Evolutionary conservation across 2,888 invertebrate species (phyloP).

Genomic region (Eucera pruinosa): DNA sequence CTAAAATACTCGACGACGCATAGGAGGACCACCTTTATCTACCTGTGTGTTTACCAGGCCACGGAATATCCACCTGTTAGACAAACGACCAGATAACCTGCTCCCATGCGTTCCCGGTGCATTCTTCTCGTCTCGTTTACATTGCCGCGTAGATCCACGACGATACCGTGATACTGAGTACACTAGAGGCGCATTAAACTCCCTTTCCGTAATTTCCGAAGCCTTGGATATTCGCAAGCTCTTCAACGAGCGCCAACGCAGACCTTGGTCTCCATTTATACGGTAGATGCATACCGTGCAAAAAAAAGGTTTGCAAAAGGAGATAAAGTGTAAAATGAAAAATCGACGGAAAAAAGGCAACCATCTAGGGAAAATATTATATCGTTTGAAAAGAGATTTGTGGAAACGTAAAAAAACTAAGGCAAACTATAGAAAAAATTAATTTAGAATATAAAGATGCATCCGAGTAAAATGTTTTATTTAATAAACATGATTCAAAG

Average conservation of each 20-base stretch:
- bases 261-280: not conserved
- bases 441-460: too few relatives aligned
- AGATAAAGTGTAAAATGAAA: too few relatives aligned
- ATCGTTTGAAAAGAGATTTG: too few relatives aligned
- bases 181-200: slow-evolving; percentile 39
- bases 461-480: too few relatives aligned
- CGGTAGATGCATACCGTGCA: too few relatives aligned
- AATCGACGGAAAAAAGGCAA: too few relatives aligned
- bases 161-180: slow-evolving; percentile 25
- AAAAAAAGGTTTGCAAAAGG: too few relatives aligned
- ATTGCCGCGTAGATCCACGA: slow-evolving; percentile 33
- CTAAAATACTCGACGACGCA: slow-evolving; percentile 35
- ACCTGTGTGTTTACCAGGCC: slow-evolving; percentile 32
- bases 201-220: slow-evolving; percentile 22
- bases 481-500: too few relatives aligned
- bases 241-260: too few relatives aligned
- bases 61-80: slow-evolving; percentile 56
- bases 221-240: not conserved
- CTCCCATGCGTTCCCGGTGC: slow-evolving; percentile 29
- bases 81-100: slow-evolving; percentile 53
- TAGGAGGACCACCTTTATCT: slow-evolving; percentile 44
- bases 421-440: too few relatives aligned
- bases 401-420: too few relatives aligned
- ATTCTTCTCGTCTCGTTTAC: slow-evolving; percentile 37
- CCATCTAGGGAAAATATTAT: too few relatives aligned